Conservation (phyloP, 2,888 invertebrate species). For the Drosophila macrothrix region DNA sequence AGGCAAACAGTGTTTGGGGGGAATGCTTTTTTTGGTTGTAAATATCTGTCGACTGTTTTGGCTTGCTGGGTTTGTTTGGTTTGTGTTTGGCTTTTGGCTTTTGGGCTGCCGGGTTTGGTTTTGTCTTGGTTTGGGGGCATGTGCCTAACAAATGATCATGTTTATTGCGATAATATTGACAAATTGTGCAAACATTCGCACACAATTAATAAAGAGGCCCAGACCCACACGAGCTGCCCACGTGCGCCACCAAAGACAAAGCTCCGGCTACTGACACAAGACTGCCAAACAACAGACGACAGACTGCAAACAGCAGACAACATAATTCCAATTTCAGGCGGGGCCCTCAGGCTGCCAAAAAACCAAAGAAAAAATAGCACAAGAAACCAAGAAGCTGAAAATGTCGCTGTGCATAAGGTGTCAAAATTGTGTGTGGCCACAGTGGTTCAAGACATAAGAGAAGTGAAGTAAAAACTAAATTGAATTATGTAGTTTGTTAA, state of each 20-base stretch:
- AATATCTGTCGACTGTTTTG: constrained; percentile 30
- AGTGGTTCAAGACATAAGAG: constrained; percentile 11
- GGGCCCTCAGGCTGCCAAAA: constrained; percentile 53
- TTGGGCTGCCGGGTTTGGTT: constrained; percentile 1
- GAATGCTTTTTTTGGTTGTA: constrained; percentile 25
- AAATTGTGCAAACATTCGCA: constrained; percentile 82
- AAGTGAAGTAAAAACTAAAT: neutral
- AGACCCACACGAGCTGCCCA: constrained; percentile 52
- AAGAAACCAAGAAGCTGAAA: constrained; percentile 45
- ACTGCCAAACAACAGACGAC: constrained; percentile 3
- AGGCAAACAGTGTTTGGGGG: constrained; percentile 48
- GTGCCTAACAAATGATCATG: constrained; percentile 70
- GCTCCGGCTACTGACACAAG: constrained; percentile 47
- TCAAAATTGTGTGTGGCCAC: constrained; percentile 25
- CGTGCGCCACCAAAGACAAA: constrained; percentile 55
- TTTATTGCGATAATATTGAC: constrained; percentile 79
- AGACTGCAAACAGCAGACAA: constrained; percentile 48
- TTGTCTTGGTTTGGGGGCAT: constrained; percentile 18
- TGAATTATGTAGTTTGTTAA: neutral
- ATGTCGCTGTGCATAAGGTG: constrained; percentile 45
- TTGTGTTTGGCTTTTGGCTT: neutral
- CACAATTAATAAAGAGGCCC: constrained; percentile 73
- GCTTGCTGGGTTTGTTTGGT: constrained; percentile 9
- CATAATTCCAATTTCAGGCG: constrained; percentile 69
- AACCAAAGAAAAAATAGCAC: constrained; percentile 3